phyloP scores from a whole-genome alignment of 1,140 invertebrate species.

The Propsilocerus akamusi region DNA sequence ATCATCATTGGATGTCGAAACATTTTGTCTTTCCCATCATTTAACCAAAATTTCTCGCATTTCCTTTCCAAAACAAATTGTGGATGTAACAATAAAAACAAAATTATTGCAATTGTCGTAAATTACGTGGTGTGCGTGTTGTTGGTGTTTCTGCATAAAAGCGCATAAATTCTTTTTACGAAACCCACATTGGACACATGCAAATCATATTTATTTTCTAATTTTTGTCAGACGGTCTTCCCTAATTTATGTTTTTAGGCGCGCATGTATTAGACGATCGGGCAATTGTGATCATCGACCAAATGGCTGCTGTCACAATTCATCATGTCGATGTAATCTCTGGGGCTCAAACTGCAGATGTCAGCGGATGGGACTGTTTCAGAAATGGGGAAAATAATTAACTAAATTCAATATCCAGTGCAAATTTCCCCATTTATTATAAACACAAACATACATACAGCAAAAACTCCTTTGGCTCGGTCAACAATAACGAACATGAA shows the following conservation, averaged over 20 bases:
- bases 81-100: too few species aligned
- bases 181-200: too few species aligned
- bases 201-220: constrained; percentile 1
- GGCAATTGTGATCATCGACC: constrained; percentile 70
- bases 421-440: too few species aligned
- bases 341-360: constrained; percentile 83
- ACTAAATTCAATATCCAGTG: too few species aligned
- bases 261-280: constrained; percentile 59
- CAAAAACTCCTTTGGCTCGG: too few species aligned
- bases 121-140: too few species aligned
- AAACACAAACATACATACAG: too few species aligned
- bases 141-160: too few species aligned
- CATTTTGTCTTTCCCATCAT: background rate
- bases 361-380: constrained; percentile 74
- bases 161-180: too few species aligned
- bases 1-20: background rate
- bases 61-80: too few species aligned
- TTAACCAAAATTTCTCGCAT: background rate
- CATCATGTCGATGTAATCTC: constrained; percentile 72
- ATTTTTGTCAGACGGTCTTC: constrained; percentile 58
- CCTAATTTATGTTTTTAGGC: constrained; percentile 72
- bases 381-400: constrained; percentile 67
- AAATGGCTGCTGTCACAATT: constrained; percentile 70
- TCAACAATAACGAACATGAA: too few species aligned
- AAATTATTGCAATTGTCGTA: too few species aligned